Evolutionary conservation across 2,888 invertebrate species (phyloP).

Genomic region (Sturmia bella): DNA sequence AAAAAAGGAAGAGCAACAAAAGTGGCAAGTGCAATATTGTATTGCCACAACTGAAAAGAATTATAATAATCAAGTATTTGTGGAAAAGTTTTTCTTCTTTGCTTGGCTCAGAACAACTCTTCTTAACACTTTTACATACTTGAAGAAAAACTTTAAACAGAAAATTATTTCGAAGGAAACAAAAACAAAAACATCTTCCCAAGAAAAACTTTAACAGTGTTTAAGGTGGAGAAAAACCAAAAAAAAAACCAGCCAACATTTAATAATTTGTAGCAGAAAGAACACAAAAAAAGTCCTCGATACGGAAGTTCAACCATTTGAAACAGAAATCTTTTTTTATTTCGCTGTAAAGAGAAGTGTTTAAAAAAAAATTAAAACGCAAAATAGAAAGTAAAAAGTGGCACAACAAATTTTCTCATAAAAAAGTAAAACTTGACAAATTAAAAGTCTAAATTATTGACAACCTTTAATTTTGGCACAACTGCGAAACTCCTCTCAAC

Average conservation of each 20-base stretch:
- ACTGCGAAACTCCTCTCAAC: not conserved
- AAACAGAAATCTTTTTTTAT: slow-evolving; percentile 7
- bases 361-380: slow-evolving; percentile 4
- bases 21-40: slow-evolving; percentile 50
- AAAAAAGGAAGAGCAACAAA: slow-evolving; percentile 18
- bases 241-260: slow-evolving; percentile 35
- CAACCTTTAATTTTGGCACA: slow-evolving; percentile 38
- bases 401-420: slow-evolving; percentile 31
- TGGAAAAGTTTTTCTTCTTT: slow-evolving; percentile 62
- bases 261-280: slow-evolving; percentile 52
- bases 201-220: slow-evolving; percentile 53
- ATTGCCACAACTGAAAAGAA: slow-evolving; percentile 40
- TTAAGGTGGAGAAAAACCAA: slow-evolving; percentile 42
- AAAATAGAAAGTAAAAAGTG: not conserved
- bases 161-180: slow-evolving; percentile 14
- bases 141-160: slow-evolving; percentile 9
- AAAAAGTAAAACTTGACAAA: slow-evolving; percentile 36
- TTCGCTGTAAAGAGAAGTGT: slow-evolving; percentile 40
- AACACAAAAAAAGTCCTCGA: slow-evolving; percentile 6
- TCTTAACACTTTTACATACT: not conserved
- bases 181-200: not conserved
- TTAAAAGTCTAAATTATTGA: slow-evolving; percentile 47
- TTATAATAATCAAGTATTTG: slow-evolving; percentile 66
- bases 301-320: slow-evolving; percentile 58
- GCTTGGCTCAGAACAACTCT: slow-evolving; percentile 19